Evolutionary conservation across 2,797 vertebrate species (phyloP).

Genomic region (Remorina albescens): DNA sequence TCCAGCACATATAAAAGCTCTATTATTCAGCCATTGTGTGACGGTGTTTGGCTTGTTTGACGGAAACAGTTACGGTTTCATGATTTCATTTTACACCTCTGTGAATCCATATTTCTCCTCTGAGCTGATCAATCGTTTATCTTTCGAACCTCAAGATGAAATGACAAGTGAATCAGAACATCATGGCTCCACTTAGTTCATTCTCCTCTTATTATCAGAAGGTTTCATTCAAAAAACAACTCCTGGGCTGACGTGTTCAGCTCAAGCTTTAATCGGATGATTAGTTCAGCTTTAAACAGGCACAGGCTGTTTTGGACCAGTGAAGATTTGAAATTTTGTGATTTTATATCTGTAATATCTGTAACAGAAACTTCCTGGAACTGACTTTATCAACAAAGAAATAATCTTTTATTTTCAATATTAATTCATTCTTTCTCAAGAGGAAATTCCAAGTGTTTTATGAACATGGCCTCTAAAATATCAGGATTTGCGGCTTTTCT

Average conservation of each 20-base stretch:
- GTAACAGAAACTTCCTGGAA: neutral
- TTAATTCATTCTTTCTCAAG: neutral
- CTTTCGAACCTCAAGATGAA: neutral
- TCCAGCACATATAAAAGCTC: conserved; percentile 17
- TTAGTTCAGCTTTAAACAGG: neutral
- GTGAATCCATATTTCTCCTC: conserved; percentile 14
- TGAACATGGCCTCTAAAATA: neutral
- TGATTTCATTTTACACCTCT: conserved; percentile 18
- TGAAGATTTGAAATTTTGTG: neutral
- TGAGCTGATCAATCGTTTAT: conserved; percentile 1
- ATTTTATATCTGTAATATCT: no score
- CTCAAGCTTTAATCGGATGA: neutral
- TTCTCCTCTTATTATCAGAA: neutral
- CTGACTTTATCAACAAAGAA: neutral
- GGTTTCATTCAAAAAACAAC: neutral
- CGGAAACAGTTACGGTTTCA: neutral
- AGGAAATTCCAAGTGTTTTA: neutral
- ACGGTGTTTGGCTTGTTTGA: neutral
- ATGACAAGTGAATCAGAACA: neutral
- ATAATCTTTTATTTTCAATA: neutral
- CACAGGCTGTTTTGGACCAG: neutral
- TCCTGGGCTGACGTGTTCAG: neutral
- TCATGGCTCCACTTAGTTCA: neutral
- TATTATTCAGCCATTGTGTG: neutral
- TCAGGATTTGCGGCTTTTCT: no score